These are phyloP conservation scores for Physella acuta DNA, from an alignment of 1,140 invertebrate species.

Conservation along the genomic window DNA sequence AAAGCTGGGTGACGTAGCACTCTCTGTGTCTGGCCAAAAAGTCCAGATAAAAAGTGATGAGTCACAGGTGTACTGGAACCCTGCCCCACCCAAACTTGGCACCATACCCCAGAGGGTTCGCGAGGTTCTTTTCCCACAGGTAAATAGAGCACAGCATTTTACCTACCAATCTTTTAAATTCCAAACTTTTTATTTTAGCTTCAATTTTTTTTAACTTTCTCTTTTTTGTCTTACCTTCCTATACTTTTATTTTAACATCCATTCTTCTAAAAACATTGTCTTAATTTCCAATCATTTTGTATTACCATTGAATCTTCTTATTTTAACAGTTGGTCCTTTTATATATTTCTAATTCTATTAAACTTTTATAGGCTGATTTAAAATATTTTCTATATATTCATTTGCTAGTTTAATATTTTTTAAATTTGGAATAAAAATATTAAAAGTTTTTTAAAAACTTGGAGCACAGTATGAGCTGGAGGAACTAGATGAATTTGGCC, in stretches of 20 bases:
- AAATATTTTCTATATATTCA: background rate
- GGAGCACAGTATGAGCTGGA: slow-evolving; percentile 26
- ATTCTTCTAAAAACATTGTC: too few species aligned
- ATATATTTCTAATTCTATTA: too few species aligned
- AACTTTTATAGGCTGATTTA: too few species aligned
- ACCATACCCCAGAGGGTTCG: slow-evolving; percentile 52
- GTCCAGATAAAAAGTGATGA: slow-evolving; percentile 44
- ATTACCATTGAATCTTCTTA: too few species aligned
- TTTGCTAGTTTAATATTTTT: background rate
- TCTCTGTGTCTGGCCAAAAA: slow-evolving; percentile 38
- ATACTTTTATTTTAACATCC: too few species aligned
- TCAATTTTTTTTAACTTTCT: too few species aligned
- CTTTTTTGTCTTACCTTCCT: too few species aligned
- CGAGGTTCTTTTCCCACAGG: slow-evolving; percentile 53
- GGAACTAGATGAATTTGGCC: slow-evolving; percentile 41
- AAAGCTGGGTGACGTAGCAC: slow-evolving; percentile 35
- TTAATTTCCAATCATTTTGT: too few species aligned
- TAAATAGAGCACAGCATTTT: too few species aligned
- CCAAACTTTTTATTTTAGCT: too few species aligned
- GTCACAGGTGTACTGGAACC: slow-evolving; percentile 55
- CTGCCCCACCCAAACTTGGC: slow-evolving; percentile 59
- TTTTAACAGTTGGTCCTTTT: too few species aligned
- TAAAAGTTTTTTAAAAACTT: slow-evolving; percentile 3
- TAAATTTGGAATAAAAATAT: slow-evolving; percentile 35
- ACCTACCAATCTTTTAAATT: too few species aligned